A percentile compares a stretch with the other conserved stretches of the same genome.
Conservation (phyloP, 2,888 invertebrate species). For the Rhimphoctona megacephalus region DNA sequence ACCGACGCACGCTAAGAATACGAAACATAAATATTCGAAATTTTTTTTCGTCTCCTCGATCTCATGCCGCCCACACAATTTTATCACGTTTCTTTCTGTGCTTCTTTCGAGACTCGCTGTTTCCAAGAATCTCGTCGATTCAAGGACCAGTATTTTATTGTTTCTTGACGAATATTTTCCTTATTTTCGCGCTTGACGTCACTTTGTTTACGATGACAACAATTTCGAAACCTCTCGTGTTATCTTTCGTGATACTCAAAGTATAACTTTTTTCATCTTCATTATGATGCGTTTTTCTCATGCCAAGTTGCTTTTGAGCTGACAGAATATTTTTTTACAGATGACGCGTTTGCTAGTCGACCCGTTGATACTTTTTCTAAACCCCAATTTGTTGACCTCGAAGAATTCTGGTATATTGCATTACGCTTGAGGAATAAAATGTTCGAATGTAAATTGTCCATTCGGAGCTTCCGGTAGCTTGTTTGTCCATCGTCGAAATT, state of each 20-base stretch:
- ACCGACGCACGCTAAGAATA: conserved; percentile 83
- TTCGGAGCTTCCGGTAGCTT: conserved; percentile 54
- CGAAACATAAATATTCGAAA: conserved; percentile 83
- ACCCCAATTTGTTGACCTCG: too few species aligned
- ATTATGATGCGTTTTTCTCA: too few species aligned
- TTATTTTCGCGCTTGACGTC: conserved; percentile 24
- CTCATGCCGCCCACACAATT: conserved; percentile 67
- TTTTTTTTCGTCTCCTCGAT: conserved; percentile 74
- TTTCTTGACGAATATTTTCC: conserved; percentile 8
- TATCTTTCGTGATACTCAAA: not conserved
- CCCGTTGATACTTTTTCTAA: not conserved
- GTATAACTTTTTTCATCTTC: not conserved
- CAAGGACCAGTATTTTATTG: conserved; percentile 14
- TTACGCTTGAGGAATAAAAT: not conserved
- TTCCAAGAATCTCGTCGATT: conserved; percentile 36
- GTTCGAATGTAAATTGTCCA: conserved; percentile 69
- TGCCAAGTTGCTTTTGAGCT: not conserved
- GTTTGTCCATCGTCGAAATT: conserved; percentile 50
- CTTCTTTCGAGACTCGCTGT: conserved; percentile 16
- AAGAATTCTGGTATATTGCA: not conserved
- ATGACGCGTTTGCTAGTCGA: not conserved
- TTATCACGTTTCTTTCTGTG: conserved; percentile 45
- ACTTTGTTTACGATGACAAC: not conserved
- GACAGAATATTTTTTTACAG: not conserved
- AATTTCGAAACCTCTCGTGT: not conserved